These are phyloP conservation scores for Erebia palarica DNA, from an alignment of 2,888 invertebrate genomes.

Conservation along the genomic window DNA sequence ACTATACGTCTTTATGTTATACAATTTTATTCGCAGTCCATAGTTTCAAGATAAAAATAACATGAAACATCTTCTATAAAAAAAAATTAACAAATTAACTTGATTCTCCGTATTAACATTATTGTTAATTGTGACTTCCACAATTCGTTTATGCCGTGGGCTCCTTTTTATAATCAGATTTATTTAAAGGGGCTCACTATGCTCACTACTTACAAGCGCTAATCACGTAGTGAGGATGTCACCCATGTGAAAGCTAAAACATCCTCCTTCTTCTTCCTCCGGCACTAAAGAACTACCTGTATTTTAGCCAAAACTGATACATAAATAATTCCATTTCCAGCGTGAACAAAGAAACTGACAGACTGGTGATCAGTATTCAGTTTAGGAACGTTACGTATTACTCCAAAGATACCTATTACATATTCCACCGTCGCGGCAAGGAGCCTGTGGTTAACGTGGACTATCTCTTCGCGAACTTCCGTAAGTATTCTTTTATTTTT, in stretches of 20 bases:
- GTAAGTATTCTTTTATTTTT: constrained; percentile 42
- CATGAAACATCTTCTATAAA: too few relatives aligned
- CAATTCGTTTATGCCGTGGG: too few relatives aligned
- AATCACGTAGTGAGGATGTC: too few relatives aligned
- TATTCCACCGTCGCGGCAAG: constrained; percentile 46
- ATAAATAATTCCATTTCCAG: constrained; percentile 34
- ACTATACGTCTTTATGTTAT: too few relatives aligned
- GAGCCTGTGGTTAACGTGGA: constrained; percentile 48
- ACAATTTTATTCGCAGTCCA: too few relatives aligned
- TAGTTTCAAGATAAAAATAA: too few relatives aligned
- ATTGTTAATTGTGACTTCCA: background rate
- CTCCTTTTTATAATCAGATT: too few relatives aligned
- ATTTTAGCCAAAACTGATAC: background rate
- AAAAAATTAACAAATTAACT: too few relatives aligned
- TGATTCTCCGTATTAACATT: background rate
- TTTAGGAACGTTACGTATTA: constrained; percentile 39
- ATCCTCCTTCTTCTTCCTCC: too few relatives aligned
- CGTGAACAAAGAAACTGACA: constrained; percentile 44
- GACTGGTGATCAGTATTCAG: constrained; percentile 42
- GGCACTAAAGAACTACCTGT: background rate
- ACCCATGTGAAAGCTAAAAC: too few relatives aligned
- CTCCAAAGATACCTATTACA: constrained; percentile 41
- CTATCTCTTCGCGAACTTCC: constrained; percentile 37
- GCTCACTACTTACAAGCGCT: too few relatives aligned
- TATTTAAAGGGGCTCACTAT: too few relatives aligned